Conservation (phyloP, 2,888 invertebrate genomes). For the Sepiola atlantica region DNA sequence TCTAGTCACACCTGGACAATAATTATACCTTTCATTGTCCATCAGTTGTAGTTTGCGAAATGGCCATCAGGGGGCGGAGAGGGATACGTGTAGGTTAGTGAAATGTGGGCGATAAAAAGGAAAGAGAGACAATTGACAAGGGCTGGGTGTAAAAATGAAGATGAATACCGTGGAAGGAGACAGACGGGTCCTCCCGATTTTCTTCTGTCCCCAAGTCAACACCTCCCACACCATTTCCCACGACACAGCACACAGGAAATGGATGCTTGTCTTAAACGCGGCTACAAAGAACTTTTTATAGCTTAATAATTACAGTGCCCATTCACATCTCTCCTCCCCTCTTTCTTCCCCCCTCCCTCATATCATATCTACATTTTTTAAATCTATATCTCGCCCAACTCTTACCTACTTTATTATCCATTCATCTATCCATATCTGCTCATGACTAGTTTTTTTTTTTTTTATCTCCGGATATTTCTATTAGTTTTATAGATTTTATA, state of each 20-base stretch:
- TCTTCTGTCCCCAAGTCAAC: background rate
- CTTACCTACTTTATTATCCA: background rate
- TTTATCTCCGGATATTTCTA: too few relatives aligned
- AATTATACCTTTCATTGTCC: constrained; percentile 19
- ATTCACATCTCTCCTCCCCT: background rate
- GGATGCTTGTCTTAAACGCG: background rate
- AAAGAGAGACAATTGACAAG: constrained; percentile 2
- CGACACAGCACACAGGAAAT: constrained; percentile 18
- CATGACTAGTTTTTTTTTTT: too few relatives aligned
- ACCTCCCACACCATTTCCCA: background rate
- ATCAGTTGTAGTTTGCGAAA: constrained; percentile 5
- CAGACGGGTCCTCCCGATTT: background rate
- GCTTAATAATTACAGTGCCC: constrained; percentile 22
- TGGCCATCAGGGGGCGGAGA: background rate
- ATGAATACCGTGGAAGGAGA: background rate
- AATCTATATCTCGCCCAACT: background rate
- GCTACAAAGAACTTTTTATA: constrained; percentile 32
- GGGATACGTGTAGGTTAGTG: background rate
- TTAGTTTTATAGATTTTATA: too few relatives aligned
- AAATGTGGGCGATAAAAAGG: background rate
- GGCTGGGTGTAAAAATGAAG: background rate
- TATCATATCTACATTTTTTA: background rate
- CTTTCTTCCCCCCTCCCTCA: too few relatives aligned
- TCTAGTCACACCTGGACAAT: background rate
- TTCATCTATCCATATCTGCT: background rate